Evolutionary conservation across 2,888 invertebrate species (phyloP), one percentile per base, ranked within the genome.

Genomic region (Eledona agricola): DNA sequence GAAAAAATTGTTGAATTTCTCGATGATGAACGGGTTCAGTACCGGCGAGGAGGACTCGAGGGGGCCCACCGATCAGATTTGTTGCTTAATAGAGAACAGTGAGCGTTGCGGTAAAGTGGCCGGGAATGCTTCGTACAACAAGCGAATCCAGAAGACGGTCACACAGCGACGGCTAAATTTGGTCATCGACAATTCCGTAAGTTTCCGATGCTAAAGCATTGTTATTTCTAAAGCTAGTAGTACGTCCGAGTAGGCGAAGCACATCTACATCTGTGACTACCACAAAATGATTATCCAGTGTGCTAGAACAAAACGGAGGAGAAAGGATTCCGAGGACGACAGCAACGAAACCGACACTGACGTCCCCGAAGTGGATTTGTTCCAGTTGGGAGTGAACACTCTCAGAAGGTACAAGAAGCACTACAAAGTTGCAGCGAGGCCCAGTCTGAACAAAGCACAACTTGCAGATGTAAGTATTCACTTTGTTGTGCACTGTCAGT

Each of bases 201-300:
- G 81, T 77, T n/a, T 1, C 5, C 10, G 3, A 9, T 4, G 3
- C 3, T 31, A 38, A 45, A 19, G n/a, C n/a, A n/a, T n/a, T n/a
- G n/a, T n/a, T n/a, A n/a, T n/a, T n/a, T n/a, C n/a, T n/a, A n/a
- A n/a, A n/a, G n/a, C n/a, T n/a, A n/a, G n/a, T n/a, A 22, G 13
- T 10, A 13, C 9, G 12, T 19, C 5, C 12, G 2, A n/a, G 9
- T 77, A 94, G 94, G 94, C 93, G 22, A 85, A 90, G 65, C 96
- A 97, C 74, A 93, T 91, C 66, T 96, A 97, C 75, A 97, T 97
- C 69, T 97, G 97, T 78, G 97, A 97, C 74, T 88, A 89, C 72
- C 97, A 97, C 78, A 97, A 97, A 78, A 88, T 89, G 73, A 89
- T 96, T 71, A 97, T 97, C 65, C 96, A 96, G 75, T 92, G 91